Base-by-base conservation (phyloP, 2,797 vertebrate genomes). In the Rhabdomys pumilio region DNA sequence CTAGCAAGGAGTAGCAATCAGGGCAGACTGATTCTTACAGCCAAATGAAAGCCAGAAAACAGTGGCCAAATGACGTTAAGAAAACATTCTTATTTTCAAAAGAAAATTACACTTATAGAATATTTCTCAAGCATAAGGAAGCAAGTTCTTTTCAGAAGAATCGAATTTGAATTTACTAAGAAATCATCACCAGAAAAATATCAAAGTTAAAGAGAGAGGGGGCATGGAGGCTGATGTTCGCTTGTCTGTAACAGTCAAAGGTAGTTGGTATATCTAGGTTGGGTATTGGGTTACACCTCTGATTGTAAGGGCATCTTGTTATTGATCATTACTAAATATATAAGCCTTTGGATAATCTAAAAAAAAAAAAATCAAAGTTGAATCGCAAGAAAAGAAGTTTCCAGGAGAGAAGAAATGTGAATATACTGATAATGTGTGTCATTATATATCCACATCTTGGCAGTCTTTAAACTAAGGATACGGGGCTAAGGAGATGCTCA, bases 111-210 rank as follows among this genome's bases (percentile, higher is more conserved):
- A 63, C 1, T 79, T 34, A 86, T 26, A 77, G 59, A 15, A n/a
- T 59, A 73, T 34, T 91, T 95, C 47, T 94, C 59, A 89, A 92
- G 67, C 47, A n/a, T 67, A 91, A 89, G 22, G 24, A 89, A 26
- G 80, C 47, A 88, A 83, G 44, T 53, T 26, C n/a, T 73, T 88
- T 88, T 90, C 6, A 83, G 72, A 87, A 63, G 10, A 94, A 88
- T n/a, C 69, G 50, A 75, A 72, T 38, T 83, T 92, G 75, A 72
- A 75, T 82, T 76, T 90, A 44, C 24, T 24, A 55, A 92, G 9
- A 81, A 47, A 82, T 12, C 44, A 86, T 65, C 11, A 65, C 15
- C 20, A 90, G 82, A 90, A 87, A 29, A 41, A 92, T 76, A 65
- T 83, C 73, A 88, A 93, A n/a, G 3, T 41, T 87, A 19, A 90